These are phyloP conservation scores for Rhynchomys soricoides DNA, from an alignment of 2,113 vertebrate genomes.

Conservation along the genomic window DNA sequence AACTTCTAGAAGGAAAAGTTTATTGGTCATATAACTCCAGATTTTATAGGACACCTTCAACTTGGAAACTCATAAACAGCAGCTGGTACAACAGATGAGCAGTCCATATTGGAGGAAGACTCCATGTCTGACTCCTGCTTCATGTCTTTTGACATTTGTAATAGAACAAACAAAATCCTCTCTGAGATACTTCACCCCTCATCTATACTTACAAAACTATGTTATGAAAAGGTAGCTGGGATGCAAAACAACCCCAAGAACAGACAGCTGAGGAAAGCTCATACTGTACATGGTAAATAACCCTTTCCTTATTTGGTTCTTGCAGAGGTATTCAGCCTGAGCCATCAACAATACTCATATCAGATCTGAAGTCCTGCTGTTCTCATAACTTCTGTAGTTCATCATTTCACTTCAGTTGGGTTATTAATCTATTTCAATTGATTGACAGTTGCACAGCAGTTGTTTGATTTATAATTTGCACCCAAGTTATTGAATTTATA, in stretches of 20 bases:
- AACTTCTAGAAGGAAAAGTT: not conserved
- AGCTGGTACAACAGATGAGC: not conserved
- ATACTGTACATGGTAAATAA: not conserved
- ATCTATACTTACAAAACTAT: not conserved
- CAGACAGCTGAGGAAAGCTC: not conserved
- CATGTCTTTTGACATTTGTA: not conserved
- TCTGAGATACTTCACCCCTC: not conserved
- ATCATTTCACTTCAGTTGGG: not conserved
- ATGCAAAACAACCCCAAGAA: not conserved
- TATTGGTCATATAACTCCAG: not conserved
- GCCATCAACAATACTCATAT: not conserved
- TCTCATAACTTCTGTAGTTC: slow-evolving; percentile 34
- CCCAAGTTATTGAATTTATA: slow-evolving; percentile 58
- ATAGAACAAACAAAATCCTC: not conserved
- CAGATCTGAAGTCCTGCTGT: not conserved
- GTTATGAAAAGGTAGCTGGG: not conserved
- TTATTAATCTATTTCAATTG: slow-evolving; percentile 58
- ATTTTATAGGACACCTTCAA: not conserved
- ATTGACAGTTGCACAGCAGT: slow-evolving; percentile 59
- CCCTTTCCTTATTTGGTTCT: not conserved
- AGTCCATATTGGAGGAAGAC: not conserved
- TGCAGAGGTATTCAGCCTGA: not conserved
- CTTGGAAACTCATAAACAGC: not conserved
- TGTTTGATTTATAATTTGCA: slow-evolving; percentile 60
- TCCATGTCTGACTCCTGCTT: not conserved